These are phyloP conservation scores for Meiosimyza platycephala DNA, from an alignment of 2,888 invertebrate species.

Conservation along the genomic window DNA sequence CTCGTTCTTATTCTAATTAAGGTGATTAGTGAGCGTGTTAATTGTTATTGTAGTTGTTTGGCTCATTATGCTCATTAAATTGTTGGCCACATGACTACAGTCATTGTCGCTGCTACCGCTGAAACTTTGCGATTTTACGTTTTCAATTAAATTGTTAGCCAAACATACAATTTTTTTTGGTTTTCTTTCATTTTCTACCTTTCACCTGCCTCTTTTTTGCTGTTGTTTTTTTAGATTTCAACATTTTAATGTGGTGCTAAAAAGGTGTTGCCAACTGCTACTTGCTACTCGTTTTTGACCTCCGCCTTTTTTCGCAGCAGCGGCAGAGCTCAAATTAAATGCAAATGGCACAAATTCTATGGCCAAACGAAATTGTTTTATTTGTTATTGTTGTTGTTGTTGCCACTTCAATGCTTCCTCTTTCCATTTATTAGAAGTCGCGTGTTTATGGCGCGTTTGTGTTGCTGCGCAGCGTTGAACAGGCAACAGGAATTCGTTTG, in stretches of 20 bases:
- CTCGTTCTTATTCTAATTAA: too few relatives aligned
- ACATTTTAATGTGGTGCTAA: slow-evolving; percentile 39
- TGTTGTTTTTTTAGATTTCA: background rate
- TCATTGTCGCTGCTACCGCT: too few relatives aligned
- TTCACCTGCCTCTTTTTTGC: too few relatives aligned
- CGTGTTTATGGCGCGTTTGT: slow-evolving; percentile 12
- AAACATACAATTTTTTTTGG: slow-evolving; percentile 5
- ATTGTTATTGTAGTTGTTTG: slow-evolving; percentile 20
- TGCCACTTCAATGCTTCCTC: background rate
- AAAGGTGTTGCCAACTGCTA: slow-evolving; percentile 25
- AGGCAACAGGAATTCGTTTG: background rate
- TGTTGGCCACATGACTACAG: slow-evolving; percentile 9
- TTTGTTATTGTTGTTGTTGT: background rate
- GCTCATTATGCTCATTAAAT: slow-evolving; percentile 25
- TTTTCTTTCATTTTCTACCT: too few relatives aligned
- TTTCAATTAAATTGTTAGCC: slow-evolving; percentile 34
- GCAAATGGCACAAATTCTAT: slow-evolving; percentile 22
- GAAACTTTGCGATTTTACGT: background rate
- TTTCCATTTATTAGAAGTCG: background rate
- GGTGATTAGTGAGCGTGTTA: slow-evolving; percentile 15
- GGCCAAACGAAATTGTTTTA: background rate
- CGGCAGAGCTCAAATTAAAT: slow-evolving; percentile 4
- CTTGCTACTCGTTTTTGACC: background rate
- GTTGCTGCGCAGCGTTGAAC: too few relatives aligned
- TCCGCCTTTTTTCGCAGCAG: background rate